phyloP scores from a whole-genome alignment of 2,797 vertebrate species.

The Oreonectes daqikongensis region DNA sequence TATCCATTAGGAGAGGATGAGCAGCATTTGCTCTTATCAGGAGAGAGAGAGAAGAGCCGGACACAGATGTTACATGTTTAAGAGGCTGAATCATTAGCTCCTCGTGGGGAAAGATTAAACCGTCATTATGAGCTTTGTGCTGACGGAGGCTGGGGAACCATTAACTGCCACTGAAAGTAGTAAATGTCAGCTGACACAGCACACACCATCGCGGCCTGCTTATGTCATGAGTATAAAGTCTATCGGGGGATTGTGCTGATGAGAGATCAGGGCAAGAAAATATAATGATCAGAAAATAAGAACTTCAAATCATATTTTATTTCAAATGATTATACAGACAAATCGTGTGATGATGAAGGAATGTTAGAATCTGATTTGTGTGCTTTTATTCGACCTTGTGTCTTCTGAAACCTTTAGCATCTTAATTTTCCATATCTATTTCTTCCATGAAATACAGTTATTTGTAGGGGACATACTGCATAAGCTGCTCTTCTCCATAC shows the following conservation, averaged over 20 bases:
- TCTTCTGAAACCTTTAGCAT: neutral
- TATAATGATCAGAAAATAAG: neutral
- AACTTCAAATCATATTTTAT: neutral
- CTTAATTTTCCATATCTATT: too few species aligned
- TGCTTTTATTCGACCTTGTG: neutral
- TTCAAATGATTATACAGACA: conserved; percentile 4
- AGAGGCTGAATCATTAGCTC: conserved; percentile 36
- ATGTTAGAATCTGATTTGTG: too few species aligned
- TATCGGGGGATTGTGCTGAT: neutral
- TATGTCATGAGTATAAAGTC: conserved; percentile 32
- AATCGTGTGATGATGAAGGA: neutral
- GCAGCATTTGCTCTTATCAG: conserved; percentile 20
- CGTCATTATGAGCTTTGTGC: conserved; percentile 27
- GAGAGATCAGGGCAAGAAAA: neutral
- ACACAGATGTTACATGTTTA: conserved; percentile 33
- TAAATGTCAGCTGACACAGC: conserved; percentile 48
- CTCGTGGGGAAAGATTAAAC: conserved; percentile 37
- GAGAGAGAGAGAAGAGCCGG: conserved; percentile 19
- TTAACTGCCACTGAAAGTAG: conserved; percentile 62
- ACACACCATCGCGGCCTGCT: neutral
- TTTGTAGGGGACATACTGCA: neutral
- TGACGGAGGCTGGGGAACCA: conserved; percentile 18
- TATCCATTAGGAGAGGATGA: conserved; percentile 19
- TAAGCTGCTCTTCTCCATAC: neutral
- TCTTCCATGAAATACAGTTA: neutral